Conservation (phyloP, 2,113 vertebrate genomes). For the Lophochroa leadbeateri region DNA sequence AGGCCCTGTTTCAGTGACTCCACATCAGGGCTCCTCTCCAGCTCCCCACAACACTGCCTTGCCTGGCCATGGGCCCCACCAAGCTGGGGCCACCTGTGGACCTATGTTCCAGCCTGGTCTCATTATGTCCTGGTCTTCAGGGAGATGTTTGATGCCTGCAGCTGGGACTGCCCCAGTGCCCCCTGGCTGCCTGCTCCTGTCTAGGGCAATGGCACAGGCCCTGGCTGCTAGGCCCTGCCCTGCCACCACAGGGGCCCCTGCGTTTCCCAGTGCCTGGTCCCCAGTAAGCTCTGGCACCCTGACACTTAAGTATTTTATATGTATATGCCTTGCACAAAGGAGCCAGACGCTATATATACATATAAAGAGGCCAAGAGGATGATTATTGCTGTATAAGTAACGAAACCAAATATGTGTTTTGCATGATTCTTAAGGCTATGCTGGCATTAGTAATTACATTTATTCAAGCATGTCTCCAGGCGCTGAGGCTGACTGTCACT, state of each 20-base stretch:
- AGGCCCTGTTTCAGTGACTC: too few species aligned
- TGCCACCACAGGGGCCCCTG: accelerated
- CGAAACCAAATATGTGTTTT: accelerated
- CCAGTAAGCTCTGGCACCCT: background rate
- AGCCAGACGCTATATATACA: background rate
- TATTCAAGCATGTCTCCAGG: background rate
- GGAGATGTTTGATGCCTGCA: accelerated
- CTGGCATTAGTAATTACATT: background rate
- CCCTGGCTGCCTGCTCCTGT: accelerated
- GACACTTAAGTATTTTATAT: background rate
- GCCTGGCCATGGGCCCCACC: accelerated
- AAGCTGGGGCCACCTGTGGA: background rate
- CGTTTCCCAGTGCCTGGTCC: accelerated
- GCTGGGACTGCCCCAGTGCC: too few species aligned
- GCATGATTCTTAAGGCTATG: background rate
- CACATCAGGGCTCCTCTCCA: background rate
- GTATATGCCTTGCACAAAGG: background rate
- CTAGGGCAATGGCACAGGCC: accelerated
- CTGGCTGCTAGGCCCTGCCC: background rate
- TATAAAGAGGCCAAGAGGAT: background rate
- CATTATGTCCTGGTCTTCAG: background rate
- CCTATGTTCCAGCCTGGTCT: background rate
- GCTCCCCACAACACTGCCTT: background rate
- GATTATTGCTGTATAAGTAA: background rate
- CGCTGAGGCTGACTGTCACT: background rate